These are phyloP conservation scores for Micromys minutus DNA, from an alignment of 2,113 vertebrate species.

Conservation along the genomic window DNA sequence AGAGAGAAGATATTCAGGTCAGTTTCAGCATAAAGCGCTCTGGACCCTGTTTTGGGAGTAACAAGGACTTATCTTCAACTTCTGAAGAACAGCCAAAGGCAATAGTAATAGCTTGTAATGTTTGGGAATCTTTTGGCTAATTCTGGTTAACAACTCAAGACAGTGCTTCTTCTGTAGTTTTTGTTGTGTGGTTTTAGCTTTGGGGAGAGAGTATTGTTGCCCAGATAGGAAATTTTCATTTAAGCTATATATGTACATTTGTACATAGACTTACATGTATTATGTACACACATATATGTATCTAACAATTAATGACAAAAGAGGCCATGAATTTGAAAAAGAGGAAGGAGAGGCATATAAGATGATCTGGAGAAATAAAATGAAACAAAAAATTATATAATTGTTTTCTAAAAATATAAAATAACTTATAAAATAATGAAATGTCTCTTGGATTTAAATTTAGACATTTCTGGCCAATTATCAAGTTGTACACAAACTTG, in stretches of 20 bases:
- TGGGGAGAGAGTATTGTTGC: background rate
- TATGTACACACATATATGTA: background rate
- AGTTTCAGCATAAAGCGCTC: background rate
- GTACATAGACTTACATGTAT: background rate
- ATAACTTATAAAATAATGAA: background rate
- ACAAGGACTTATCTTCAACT: background rate
- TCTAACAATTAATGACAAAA: background rate
- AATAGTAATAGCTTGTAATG: background rate
- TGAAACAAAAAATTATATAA: background rate
- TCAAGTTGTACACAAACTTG: conserved; percentile 15
- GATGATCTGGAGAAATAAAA: background rate
- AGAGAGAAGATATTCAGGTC: background rate
- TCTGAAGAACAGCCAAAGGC: background rate
- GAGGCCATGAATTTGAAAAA: background rate
- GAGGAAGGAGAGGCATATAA: background rate
- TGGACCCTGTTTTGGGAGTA: background rate
- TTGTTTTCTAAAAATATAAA: background rate
- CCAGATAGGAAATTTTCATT: background rate
- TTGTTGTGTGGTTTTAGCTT: background rate
- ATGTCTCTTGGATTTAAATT: conserved; percentile 25
- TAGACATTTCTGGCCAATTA: conserved; percentile 16
- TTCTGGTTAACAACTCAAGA: background rate
- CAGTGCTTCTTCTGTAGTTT: background rate
- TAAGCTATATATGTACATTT: background rate
- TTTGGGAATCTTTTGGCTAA: background rate